Percentiles rank a stretch among this genome's conserved stretches.
Conservation (phyloP, 1,140 invertebrate genomes). For the Muscidifurax raptorellus region DNA sequence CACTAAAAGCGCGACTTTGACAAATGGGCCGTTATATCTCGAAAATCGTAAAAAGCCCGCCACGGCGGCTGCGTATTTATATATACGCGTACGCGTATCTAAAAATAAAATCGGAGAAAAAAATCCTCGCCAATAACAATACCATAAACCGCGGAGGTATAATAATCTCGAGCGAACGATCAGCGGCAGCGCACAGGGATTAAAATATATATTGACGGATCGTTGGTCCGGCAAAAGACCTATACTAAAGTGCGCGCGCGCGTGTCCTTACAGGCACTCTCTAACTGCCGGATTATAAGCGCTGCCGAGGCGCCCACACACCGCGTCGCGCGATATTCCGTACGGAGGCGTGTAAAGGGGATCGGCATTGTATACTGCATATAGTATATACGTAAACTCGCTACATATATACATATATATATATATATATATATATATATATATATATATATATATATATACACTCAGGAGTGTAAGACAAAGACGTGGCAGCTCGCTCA, state of each 20-base stretch:
- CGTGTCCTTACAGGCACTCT: not conserved
- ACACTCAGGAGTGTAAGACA: not conserved
- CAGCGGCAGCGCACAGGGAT: not conserved
- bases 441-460: not conserved
- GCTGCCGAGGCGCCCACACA: conserved; percentile 27
- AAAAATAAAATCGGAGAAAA: not conserved
- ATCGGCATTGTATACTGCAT: conserved; percentile 25
- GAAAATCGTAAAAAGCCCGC: not conserved
- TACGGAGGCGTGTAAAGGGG: conserved; percentile 31
- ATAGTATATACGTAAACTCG: too few relatives aligned
- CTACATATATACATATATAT: conserved; percentile 28
- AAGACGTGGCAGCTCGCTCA: not conserved
- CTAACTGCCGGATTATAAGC: conserved; percentile 27
- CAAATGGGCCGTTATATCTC: not conserved
- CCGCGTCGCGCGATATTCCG: conserved; percentile 3
- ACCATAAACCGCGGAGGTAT: not conserved
- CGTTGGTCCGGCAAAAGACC: not conserved
- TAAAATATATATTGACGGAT: conserved; percentile 9
- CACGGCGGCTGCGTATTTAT: too few relatives aligned
- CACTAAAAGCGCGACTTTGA: not conserved
- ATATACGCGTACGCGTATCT: too few relatives aligned
- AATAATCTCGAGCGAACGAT: not conserved
- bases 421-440: not conserved
- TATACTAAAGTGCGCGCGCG: not conserved
- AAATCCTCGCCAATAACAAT: not conserved